These are phyloP conservation scores for Notechis scutatus DNA, from an alignment of 2,113 vertebrate species.

Conservation along the genomic window DNA sequence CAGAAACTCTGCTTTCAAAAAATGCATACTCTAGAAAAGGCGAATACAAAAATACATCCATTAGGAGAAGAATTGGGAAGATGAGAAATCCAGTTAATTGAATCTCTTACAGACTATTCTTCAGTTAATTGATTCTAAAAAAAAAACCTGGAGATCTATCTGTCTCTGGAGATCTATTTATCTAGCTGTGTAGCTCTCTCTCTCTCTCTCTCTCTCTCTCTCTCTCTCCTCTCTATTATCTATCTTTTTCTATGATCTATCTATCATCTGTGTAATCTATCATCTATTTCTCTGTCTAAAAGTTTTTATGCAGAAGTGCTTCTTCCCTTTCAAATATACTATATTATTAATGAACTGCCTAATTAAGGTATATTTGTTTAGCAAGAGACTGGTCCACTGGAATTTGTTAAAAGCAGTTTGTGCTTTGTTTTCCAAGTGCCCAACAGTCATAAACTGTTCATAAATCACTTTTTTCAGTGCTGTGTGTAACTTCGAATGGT, in stretches of 20 bases:
- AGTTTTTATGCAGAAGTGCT: conserved; percentile 6
- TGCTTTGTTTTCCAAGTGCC: neutral
- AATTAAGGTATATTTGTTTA: conserved; percentile 41
- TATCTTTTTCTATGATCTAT: neutral
- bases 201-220: neutral
- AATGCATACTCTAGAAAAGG: neutral
- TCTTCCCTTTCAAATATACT: conserved; percentile 28
- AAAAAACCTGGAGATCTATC: neutral
- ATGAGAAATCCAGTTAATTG: neutral
- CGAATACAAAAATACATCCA: neutral
- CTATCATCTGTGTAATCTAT: neutral
- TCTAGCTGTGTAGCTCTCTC: neutral
- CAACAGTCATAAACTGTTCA: too few species aligned
- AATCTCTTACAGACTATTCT: neutral
- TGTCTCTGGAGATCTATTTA: neutral
- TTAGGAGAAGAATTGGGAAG: neutral
- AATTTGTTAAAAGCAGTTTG: conserved; percentile 23
- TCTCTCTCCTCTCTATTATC: too few species aligned
- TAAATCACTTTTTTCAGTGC: too few species aligned
- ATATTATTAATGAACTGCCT: conserved; percentile 30
- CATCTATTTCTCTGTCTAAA: neutral
- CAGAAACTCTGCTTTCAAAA: neutral
- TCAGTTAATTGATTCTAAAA: neutral
- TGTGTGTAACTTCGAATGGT: too few species aligned
- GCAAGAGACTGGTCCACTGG: conserved; percentile 7